These are phyloP conservation scores for Toxotes lorentzi DNA, from an alignment of 2,797 vertebrate species.

Conservation along the genomic window DNA sequence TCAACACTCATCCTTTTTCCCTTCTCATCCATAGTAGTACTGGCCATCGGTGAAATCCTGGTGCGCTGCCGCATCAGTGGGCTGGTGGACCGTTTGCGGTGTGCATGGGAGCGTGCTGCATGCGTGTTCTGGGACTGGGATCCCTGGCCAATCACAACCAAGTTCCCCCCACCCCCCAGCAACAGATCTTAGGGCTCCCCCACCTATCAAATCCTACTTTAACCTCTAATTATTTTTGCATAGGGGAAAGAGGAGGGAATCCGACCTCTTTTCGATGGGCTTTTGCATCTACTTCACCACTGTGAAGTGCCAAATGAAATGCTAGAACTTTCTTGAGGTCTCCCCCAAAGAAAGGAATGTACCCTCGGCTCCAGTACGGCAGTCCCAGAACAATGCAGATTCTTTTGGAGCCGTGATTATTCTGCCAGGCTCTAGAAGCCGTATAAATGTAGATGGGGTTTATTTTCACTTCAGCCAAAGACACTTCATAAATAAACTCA, in stretches of 20 bases:
- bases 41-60: too few relatives aligned
- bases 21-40: too few relatives aligned
- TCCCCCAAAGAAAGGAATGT: constrained; percentile 79
- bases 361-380: constrained; percentile 73
- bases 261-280: constrained; percentile 70
- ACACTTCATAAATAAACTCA: constrained; percentile 81
- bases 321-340: constrained; percentile 81
- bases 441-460: constrained; percentile 77
- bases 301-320: constrained; percentile 75
- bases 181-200: too few relatives aligned
- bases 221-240: constrained; percentile 65
- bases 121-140: too few relatives aligned
- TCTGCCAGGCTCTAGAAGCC: constrained; percentile 72
- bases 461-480: constrained; percentile 76
- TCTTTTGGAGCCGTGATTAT: constrained; percentile 73
- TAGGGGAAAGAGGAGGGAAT: constrained; percentile 34
- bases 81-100: too few relatives aligned
- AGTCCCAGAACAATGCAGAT: constrained; percentile 81
- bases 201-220: too few relatives aligned
- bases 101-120: too few relatives aligned
- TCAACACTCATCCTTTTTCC: too few relatives aligned
- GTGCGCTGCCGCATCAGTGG: too few relatives aligned
- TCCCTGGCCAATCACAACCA: too few relatives aligned
- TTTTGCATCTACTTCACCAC: constrained; percentile 64
- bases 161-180: too few relatives aligned